Evolutionary conservation across 2,797 vertebrate genomes (phyloP).

Genomic region (Sebastes baramenuke): DNA sequence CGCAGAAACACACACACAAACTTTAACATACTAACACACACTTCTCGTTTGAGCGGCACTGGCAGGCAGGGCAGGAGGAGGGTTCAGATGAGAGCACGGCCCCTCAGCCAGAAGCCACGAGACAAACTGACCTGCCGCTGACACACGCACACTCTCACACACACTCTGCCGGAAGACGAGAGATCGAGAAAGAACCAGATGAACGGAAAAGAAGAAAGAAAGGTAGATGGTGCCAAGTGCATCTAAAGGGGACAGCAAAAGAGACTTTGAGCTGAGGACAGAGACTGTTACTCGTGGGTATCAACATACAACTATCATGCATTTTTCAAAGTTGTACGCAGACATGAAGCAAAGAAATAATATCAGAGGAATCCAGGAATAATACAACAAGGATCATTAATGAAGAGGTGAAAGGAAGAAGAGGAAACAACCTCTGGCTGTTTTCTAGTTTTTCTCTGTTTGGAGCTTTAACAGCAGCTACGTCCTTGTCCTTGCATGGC

Average conservation of each 20-base stretch:
- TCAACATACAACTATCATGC: background rate
- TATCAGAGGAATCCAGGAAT: slow-evolving; percentile 18
- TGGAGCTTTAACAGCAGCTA: slow-evolving; percentile 10
- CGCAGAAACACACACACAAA: slow-evolving; percentile 33
- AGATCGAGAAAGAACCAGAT: slow-evolving; percentile 9
- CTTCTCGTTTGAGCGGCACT: slow-evolving; percentile 60
- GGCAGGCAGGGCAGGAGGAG: slow-evolving; percentile 67
- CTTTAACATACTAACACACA: slow-evolving; percentile 44
- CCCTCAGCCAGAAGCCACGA: slow-evolving; percentile 64
- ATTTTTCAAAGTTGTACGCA: background rate
- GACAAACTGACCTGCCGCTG: slow-evolving; percentile 68
- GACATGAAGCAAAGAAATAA: background rate
- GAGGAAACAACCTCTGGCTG: background rate
- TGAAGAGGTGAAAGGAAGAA: slow-evolving; percentile 28
- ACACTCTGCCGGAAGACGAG: slow-evolving; percentile 16
- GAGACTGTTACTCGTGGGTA: background rate
- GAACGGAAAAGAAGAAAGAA: slow-evolving; percentile 17
- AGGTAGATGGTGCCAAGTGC: background rate
- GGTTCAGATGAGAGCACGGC: slow-evolving; percentile 72
- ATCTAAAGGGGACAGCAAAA: background rate
- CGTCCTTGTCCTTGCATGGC: slow-evolving; percentile 3
- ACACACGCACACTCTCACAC: slow-evolving; percentile 45
- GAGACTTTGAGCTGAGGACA: background rate
- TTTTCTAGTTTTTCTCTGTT: slow-evolving; percentile 21
- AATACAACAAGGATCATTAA: background rate